Evolutionary conservation across 2,113 vertebrate species (phyloP).

Genomic region (Passerina amoena): DNA sequence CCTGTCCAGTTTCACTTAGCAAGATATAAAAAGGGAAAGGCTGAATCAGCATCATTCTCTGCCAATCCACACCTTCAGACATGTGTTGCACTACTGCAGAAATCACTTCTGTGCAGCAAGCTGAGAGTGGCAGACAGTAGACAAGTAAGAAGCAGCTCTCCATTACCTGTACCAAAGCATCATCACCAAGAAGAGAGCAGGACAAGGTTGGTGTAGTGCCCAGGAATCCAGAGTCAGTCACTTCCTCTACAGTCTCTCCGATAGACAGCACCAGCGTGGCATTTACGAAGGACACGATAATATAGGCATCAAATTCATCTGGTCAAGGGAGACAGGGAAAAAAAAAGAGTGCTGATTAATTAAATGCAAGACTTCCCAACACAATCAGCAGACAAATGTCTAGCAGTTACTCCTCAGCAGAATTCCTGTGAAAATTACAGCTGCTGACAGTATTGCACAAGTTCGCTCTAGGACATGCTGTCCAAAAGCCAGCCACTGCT

Average conservation of each 20-base stretch:
- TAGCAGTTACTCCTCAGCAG: conserved; percentile 43
- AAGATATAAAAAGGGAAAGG: neutral
- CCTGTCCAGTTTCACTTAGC: neutral
- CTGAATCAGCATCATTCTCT: neutral
- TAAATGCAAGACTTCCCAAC: conserved; percentile 9
- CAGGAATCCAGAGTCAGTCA: conserved; percentile 96
- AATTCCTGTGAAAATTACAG: conserved; percentile 35
- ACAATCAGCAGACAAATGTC: neutral
- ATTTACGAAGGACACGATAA: conserved; percentile 99
- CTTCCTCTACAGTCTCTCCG: conserved; percentile 98
- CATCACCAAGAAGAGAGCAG: conserved; percentile 94
- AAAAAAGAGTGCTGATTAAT: conserved; percentile 31
- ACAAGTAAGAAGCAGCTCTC: neutral
- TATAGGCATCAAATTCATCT: conserved; percentile 99
- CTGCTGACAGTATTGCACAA: neutral
- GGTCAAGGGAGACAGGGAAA: conserved; percentile 35
- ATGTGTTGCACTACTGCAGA: neutral
- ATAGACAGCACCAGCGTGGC: conserved; percentile 96
- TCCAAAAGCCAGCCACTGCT: neutral
- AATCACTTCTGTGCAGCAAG: rapidly evolving
- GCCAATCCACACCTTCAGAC: neutral
- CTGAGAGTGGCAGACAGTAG: neutral
- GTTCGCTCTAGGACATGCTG: conserved; percentile 21
- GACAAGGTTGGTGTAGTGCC: conserved; percentile 97
- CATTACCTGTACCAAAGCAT: conserved; percentile 93